Evolutionary conservation across 2,797 vertebrate species (phyloP).

Genomic region (Ciconia nigra): DNA sequence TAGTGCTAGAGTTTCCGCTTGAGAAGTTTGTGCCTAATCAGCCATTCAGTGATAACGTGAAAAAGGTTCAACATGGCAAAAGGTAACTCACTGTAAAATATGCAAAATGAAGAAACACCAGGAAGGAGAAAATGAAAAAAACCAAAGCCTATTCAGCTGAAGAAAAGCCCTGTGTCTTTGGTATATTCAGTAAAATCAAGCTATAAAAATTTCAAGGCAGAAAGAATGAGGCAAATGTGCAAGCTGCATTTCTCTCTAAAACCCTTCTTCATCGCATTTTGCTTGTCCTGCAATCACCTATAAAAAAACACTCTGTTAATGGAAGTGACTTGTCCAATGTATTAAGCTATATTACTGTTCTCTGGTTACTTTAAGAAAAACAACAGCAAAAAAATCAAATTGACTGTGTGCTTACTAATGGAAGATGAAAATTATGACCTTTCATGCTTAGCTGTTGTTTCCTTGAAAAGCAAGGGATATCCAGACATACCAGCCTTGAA

Average conservation of each 20-base stretch:
- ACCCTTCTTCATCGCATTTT: background rate
- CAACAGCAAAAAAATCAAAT: background rate
- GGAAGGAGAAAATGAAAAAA: background rate
- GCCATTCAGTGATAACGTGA: background rate
- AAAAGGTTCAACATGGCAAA: background rate
- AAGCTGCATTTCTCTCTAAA: background rate
- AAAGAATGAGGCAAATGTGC: background rate
- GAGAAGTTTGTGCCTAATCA: background rate
- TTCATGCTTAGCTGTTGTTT: background rate
- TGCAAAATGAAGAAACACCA: background rate
- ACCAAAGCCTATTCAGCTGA: background rate
- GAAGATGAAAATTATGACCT: background rate
- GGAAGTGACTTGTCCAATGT: background rate
- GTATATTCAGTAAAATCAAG: background rate
- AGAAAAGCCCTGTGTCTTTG: rapidly evolving
- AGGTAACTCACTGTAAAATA: background rate
- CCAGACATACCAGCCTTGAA: background rate
- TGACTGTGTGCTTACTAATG: background rate
- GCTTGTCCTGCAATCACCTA: background rate
- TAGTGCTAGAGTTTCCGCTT: background rate
- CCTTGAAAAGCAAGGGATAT: background rate
- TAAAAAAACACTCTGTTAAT: background rate
- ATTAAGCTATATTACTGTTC: background rate
- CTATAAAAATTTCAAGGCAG: background rate
- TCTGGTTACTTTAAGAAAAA: background rate